Evolutionary conservation across 1,140 invertebrate species (phyloP), one percentile per base, ranked within the genome.

Genomic region (Eumaeus atala): DNA sequence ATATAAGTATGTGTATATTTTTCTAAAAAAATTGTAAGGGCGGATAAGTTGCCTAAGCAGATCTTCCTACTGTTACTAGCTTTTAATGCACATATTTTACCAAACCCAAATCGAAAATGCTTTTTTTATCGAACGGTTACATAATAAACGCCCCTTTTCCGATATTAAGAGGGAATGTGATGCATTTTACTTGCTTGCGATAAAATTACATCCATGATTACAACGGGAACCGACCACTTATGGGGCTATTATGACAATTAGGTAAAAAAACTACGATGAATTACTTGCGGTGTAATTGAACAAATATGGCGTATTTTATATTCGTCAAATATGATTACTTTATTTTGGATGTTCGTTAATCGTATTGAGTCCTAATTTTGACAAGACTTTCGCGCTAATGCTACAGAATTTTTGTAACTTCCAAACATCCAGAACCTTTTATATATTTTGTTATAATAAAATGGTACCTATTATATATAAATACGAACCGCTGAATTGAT

Each of bases 121-220:
- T 28, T 28, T 36, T 37, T 35, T 33, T 64, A 53, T 67, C 62
- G 57, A 53, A 44, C 42, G 28, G n/a, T 59, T 54, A 42, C 2
- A 55, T 47, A 64, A 66, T 66, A 64, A 16, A 14, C 34, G 9
- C 12, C 44, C 47, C 50, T 47, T 56, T 11, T 42, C 9, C 37
- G 52, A 66, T 62, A 71, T 67, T 71, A 68, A 67, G 65, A 48
- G 51, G 68, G 66, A 54, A 75, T 72, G 64, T 57, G 51, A 59
- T 60, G 70, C 63, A 59, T 67, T 73, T 73, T 56, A 66, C 66
- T 66, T 59, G 55, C 59, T 64, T 54, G 65, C 64, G 64, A 74
- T 72, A 74, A 76, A 76, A 76, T 74, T 72, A 71, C 72, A 71
- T 72, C 72, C 70, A 64, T 57, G 70, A 75, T 74, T 74, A 74